These are phyloP conservation scores for Papilio polytes DNA, from an alignment of 1,140 invertebrate genomes.

Conservation along the genomic window DNA sequence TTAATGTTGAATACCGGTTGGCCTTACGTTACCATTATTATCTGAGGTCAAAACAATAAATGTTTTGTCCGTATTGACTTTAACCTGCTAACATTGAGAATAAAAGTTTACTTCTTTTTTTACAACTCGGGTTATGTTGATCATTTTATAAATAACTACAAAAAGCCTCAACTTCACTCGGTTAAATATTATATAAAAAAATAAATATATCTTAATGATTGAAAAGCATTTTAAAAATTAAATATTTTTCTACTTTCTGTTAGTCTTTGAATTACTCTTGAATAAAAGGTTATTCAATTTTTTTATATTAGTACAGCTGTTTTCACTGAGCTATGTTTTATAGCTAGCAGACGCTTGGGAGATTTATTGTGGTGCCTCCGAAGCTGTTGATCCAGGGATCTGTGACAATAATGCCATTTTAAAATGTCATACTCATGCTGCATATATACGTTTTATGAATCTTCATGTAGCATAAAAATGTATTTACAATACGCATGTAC, in stretches of 20 bases:
- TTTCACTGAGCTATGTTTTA: slow-evolving; percentile 7
- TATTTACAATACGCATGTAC: not conserved
- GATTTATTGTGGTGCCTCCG: slow-evolving; percentile 20
- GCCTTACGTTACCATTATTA: not conserved
- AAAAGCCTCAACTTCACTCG: too few relatives aligned
- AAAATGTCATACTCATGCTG: slow-evolving; percentile 1
- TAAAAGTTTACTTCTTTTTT: not conserved
- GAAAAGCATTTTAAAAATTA: too few relatives aligned
- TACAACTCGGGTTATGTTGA: not conserved
- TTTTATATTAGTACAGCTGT: not conserved
- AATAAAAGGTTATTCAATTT: not conserved
- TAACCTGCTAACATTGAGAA: not conserved
- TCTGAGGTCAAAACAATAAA: slow-evolving; percentile 2
- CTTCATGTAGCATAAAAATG: not conserved
- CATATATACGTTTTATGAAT: not conserved
- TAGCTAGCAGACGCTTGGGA: not conserved
- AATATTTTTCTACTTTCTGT: too few relatives aligned
- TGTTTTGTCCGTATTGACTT: not conserved
- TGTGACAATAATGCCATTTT: slow-evolving; percentile 3
- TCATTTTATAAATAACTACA: not conserved
- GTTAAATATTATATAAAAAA: too few relatives aligned
- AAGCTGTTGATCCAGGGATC: slow-evolving; percentile 17
- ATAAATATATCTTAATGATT: too few relatives aligned
- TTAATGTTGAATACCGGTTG: slow-evolving; percentile 9
- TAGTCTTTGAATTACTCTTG: not conserved